A percentile compares a stretch with the other conserved stretches of the same genome.
Evolutionary conservation across 2,113 vertebrate genomes (phyloP).

Genomic region (Ictalurus punctatus): DNA sequence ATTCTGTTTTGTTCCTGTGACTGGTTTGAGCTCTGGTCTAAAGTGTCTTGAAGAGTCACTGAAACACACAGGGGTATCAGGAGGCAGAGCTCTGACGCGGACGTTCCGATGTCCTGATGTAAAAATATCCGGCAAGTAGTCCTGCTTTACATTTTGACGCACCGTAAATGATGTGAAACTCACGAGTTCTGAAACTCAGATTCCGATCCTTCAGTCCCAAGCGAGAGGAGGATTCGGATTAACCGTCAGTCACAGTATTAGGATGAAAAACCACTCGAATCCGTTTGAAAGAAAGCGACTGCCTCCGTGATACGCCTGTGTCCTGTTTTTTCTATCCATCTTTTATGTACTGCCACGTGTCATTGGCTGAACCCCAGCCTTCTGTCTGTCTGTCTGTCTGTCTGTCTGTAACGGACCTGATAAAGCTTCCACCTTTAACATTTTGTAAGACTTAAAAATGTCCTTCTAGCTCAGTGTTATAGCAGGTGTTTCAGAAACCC

Average conservation of each 20-base stretch:
- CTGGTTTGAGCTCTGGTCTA: conserved; percentile 11
- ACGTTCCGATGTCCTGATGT: not conserved
- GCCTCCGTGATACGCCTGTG: conserved; percentile 58
- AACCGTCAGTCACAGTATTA: not conserved
- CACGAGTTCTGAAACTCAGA: not conserved
- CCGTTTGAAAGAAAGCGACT: conserved; percentile 13
- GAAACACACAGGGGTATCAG: conserved; percentile 20
- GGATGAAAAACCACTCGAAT: not conserved
- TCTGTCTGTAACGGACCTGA: conserved; percentile 67
- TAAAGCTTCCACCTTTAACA: conserved; percentile 86
- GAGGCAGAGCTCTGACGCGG: not conserved
- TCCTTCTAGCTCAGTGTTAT: conserved; percentile 92
- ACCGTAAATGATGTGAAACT: not conserved
- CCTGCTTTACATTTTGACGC: not conserved
- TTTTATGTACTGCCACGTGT: conserved; percentile 56
- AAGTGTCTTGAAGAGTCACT: not conserved
- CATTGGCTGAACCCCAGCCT: conserved; percentile 18
- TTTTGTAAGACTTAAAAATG: conserved; percentile 76
- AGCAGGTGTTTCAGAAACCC: conserved; percentile 83
- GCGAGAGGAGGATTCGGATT: not conserved
- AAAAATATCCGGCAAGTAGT: too few relatives aligned
- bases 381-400: conserved; percentile 27
- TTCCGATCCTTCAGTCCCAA: not conserved
- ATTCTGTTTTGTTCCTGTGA: conserved; percentile 18
- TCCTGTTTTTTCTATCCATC: conserved; percentile 56